Evolutionary conservation across 2,113 vertebrate species (phyloP).

Genomic region (Nasalis larvatus): DNA sequence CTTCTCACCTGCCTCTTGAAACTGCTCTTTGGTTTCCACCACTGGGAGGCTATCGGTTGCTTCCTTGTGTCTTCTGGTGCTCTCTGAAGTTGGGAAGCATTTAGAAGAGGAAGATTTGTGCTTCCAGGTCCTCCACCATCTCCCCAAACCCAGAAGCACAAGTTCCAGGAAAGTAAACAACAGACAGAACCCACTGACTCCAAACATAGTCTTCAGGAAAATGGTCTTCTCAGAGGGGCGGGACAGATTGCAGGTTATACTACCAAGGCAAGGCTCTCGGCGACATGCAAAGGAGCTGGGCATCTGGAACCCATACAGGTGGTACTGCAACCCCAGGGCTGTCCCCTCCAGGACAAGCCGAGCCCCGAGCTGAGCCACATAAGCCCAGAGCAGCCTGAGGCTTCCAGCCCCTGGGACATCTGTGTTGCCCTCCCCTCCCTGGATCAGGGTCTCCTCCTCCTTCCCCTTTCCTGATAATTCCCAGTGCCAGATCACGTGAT

Average conservation of each 20-base stretch:
- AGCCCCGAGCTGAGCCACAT: slow-evolving; percentile 52
- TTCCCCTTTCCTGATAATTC: slow-evolving; percentile 41
- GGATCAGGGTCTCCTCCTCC: neutral
- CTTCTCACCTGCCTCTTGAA: slow-evolving; percentile 55
- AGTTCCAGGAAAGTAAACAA: slow-evolving; percentile 63
- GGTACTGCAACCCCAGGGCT: slow-evolving; percentile 59
- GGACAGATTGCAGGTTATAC: slow-evolving; percentile 51
- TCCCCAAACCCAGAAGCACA: slow-evolving; percentile 51
- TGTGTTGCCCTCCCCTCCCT: neutral
- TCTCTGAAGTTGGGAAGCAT: neutral
- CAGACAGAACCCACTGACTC: slow-evolving; percentile 63
- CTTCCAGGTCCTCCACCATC: slow-evolving; percentile 34
- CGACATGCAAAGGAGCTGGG: slow-evolving; percentile 58
- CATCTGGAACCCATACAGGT: slow-evolving; percentile 63
- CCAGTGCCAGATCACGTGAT: slow-evolving; percentile 49
- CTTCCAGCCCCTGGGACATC: neutral
- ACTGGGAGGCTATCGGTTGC: neutral
- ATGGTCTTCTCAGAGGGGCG: slow-evolving; percentile 70
- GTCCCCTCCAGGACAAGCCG: slow-evolving; percentile 64
- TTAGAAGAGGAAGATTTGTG: neutral
- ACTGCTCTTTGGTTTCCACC: slow-evolving; percentile 46
- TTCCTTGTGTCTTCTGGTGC: neutral
- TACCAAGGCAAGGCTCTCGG: slow-evolving; percentile 65
- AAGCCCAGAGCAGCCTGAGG: slow-evolving; percentile 64
- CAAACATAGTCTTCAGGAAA: slow-evolving; percentile 71